Evolutionary conservation across 1,140 invertebrate species (phyloP), one percentile per base, ranked within the genome.

Genomic region (Paraescarpia echinospica): DNA sequence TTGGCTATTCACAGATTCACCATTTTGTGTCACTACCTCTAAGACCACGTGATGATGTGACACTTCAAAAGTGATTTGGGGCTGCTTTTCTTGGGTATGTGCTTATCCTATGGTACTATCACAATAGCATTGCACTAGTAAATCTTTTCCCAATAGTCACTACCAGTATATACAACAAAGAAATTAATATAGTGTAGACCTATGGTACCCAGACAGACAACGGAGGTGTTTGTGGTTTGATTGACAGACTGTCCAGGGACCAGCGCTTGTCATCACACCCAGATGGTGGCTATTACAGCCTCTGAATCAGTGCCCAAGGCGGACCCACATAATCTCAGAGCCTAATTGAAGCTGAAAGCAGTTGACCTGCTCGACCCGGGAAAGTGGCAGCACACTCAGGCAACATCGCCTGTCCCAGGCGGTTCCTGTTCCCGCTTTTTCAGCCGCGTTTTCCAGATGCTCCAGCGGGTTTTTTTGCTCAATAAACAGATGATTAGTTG

Each of bases 401-500:
- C 59, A 77, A 77, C 59, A 77, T 77, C 18, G 59, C 18, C 59
- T 77, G 59, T 77, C 59, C 59, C 59, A 77, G 59, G 14, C 59
- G 14, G 59, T 77, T 77, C 59, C 59, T 27, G 18, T 77, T 77
- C 12, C 59, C 59, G 27, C 59, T 77, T 77, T 77, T 77, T 77
- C 59, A 12, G 4, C 59, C 22, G 59, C 59, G 59, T 77, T 77
- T 77, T 77, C 59, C 59, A 77, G 59, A 77, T 77, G 59, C 59
- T 77, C 8, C 59, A 77, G 12, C 4, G 8, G n/a, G 1, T 18
- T 77, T 77, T 77, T 77, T 77, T 77, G 59, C 59, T 77, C 59
- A 77, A 77, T 77, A 77, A 77, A 77, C 59, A 77, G 59, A 77
- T 77, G 59, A 77, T 77, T 77, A 77, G 59, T 77, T 77, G 59